Percentiles rank a stretch among this genome's conserved stretches.
Conservation (phyloP, 2,797 vertebrate species). For the Onychomys arenicola region DNA sequence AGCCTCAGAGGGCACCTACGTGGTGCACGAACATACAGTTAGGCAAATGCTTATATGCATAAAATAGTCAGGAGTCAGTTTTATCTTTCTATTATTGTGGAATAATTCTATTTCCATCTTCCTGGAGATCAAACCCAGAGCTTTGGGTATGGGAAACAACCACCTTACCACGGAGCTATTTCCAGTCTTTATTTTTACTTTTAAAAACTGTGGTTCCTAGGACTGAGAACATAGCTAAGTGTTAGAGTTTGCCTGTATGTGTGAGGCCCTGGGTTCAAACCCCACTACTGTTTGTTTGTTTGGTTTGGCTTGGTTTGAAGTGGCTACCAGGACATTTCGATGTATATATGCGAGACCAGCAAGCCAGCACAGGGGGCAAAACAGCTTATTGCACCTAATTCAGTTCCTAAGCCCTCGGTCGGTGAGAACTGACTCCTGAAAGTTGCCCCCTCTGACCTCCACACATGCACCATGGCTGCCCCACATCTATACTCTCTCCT, state of each 20-base stretch:
- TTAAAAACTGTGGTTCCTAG: not conserved
- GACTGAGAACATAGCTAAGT: not conserved
- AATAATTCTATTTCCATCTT: not conserved
- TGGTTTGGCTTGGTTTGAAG: no score
- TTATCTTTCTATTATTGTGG: not conserved
- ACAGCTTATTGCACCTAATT: not conserved
- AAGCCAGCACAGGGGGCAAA: not conserved
- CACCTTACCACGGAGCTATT: not conserved
- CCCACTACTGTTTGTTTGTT: not conserved
- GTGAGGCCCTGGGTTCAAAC: not conserved
- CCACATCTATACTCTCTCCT: not conserved
- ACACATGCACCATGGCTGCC: not conserved
- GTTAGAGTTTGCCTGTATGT: not conserved
- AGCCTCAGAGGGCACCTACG: not conserved
- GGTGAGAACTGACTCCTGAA: not conserved
- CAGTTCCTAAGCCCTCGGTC: not conserved
- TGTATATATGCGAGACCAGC: not conserved
- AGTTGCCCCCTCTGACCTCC: not conserved
- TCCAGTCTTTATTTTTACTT: conserved; percentile 32
- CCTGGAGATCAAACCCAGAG: not conserved
- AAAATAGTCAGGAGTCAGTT: not conserved
- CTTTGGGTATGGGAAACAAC: not conserved
- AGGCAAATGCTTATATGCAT: not conserved
- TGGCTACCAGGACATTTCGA: not conserved
- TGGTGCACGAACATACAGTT: not conserved